phyloP scores from a whole-genome alignment of 2,113 vertebrate species.

The Barnardius zonarius region DNA sequence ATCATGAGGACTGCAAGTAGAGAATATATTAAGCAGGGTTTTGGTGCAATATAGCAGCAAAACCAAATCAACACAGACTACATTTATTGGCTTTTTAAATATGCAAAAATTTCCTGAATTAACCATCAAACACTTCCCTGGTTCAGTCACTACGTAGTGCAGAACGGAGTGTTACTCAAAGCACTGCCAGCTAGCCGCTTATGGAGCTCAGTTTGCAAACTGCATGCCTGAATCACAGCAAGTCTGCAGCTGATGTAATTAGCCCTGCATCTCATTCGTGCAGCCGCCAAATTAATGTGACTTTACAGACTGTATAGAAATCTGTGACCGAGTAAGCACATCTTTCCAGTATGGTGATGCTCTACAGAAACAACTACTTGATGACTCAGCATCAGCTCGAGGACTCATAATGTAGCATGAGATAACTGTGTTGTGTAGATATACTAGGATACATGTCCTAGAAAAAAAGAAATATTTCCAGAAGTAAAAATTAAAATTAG shows the following conservation, averaged over 20 bases:
- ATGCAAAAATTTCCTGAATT: neutral
- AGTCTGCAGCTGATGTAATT: neutral
- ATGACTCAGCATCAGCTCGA: neutral
- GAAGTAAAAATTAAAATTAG: neutral
- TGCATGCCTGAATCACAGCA: neutral
- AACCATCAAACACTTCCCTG: neutral
- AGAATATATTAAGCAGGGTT: neutral
- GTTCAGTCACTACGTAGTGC: no score
- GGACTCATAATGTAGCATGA: neutral
- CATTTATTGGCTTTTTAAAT: neutral
- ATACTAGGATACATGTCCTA: neutral
- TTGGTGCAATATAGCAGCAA: neutral
- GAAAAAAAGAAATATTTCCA: neutral
- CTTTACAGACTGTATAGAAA: neutral
- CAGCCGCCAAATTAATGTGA: neutral
- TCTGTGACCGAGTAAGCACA: neutral
- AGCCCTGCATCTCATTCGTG: neutral
- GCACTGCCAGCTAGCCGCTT: neutral
- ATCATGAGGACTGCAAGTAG: neutral
- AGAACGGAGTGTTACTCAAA: neutral
- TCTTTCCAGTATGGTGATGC: neutral
- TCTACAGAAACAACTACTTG: neutral
- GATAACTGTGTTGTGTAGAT: neutral
- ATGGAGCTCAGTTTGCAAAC: neutral
- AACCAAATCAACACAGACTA: neutral